A percentile compares a stretch with the other conserved stretches of the same genome.
Conservation (phyloP, 2,797 vertebrate genomes). For the Simalia tracyae region DNA sequence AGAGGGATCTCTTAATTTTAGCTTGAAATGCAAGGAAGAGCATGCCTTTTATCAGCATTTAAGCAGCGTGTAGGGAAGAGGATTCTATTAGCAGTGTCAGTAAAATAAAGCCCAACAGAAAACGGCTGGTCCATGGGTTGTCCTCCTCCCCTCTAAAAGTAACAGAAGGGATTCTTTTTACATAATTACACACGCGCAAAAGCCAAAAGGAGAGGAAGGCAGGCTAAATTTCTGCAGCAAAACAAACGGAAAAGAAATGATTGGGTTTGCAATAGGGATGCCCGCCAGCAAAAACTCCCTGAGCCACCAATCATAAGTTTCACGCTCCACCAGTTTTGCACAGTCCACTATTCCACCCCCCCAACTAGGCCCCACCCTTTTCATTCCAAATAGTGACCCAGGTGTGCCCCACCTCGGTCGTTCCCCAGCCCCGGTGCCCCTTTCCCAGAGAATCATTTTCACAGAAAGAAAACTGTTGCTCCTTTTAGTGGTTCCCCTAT, state of each 20-base stretch:
- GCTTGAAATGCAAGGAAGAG: background rate
- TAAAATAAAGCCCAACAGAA: conserved; percentile 60
- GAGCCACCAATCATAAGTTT: background rate
- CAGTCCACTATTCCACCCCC: background rate
- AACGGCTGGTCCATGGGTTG: conserved; percentile 63
- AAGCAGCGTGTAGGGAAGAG: conserved; percentile 50
- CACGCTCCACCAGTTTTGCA: background rate
- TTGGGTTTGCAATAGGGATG: background rate
- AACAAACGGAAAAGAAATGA: conserved; percentile 1
- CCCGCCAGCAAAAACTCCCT: background rate
- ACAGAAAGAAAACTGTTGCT: too few species aligned
- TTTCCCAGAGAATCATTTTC: too few species aligned
- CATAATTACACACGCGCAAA: conserved; percentile 61
- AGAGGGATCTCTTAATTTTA: background rate
- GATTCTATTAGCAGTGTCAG: conserved; percentile 7
- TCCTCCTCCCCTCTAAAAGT: conserved; percentile 19
- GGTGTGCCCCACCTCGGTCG: too few species aligned
- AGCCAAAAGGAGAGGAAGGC: conserved; percentile 60
- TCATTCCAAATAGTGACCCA: background rate
- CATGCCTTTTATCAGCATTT: conserved; percentile 16
- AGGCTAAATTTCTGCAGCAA: conserved; percentile 44
- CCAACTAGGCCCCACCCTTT: background rate
- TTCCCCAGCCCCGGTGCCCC: too few species aligned
- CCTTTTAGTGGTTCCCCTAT: too few species aligned
- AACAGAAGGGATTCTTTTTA: conserved; percentile 70